Conservation (phyloP, 1,140 invertebrate genomes). For the Drosophila varians region DNA sequence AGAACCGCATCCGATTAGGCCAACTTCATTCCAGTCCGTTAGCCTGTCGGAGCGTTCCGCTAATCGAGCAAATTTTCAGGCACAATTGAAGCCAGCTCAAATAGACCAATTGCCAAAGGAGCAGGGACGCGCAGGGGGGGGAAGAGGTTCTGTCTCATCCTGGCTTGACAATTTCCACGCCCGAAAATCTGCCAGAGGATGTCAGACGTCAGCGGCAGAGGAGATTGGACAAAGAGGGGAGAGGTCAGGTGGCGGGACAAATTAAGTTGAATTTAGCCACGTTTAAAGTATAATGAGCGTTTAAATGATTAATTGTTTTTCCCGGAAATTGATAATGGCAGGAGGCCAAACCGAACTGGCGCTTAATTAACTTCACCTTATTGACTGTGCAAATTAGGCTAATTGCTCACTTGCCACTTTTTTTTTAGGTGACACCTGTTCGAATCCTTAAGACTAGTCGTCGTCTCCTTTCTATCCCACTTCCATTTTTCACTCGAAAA, state of each 20-base stretch:
- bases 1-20: constrained; percentile 6
- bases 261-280: constrained; percentile 68
- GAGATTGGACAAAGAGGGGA: neutral
- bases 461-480: constrained; percentile 2
- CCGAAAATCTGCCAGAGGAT: neutral
- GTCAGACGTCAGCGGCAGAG: neutral
- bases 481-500: neutral
- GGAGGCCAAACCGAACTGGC: constrained; percentile 8
- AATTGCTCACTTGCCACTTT: constrained; percentile 52
- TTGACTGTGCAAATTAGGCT: constrained; percentile 60
- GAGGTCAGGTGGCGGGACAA: constrained; percentile 1
- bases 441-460: neutral
- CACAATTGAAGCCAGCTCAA: constrained; percentile 65
- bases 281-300: constrained; percentile 73
- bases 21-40: constrained; percentile 27
- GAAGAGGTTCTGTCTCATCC: constrained; percentile 18
- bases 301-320: constrained; percentile 74
- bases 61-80: constrained; percentile 69
- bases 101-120: constrained; percentile 22
- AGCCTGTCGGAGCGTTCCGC: constrained; percentile 45
- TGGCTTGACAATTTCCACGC: constrained; percentile 43
- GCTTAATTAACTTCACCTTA: constrained; percentile 65
- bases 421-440: constrained; percentile 47
- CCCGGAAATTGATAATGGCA: constrained; percentile 54
- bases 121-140: constrained; percentile 5